These are phyloP conservation scores for Psettodes erumei DNA, from an alignment of 2,113 vertebrate species.

Conservation along the genomic window DNA sequence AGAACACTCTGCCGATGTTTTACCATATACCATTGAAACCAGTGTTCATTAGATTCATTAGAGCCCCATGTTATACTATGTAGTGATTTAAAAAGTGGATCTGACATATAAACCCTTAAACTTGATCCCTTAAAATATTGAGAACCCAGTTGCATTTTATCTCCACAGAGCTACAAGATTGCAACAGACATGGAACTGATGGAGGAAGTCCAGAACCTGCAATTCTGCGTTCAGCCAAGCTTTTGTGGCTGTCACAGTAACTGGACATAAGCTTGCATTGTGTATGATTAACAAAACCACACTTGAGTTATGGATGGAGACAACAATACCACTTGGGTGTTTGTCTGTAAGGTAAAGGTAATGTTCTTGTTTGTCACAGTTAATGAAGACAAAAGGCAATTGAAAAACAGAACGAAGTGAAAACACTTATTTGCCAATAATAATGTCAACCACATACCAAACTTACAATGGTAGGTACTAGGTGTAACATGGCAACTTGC, in stretches of 20 bases:
- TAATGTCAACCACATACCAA: not conserved
- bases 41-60: constrained; percentile 32
- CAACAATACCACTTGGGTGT: constrained; percentile 53
- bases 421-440: constrained; percentile 21
- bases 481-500: not conserved
- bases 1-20: constrained; percentile 29
- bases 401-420: constrained; percentile 10
- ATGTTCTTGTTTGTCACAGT: constrained; percentile 18
- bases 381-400: constrained; percentile 39
- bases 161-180: not conserved
- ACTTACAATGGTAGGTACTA: constrained; percentile 5
- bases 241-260: constrained; percentile 18
- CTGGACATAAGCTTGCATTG: not conserved
- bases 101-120: constrained; percentile 26
- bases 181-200: constrained; percentile 23
- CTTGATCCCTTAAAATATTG: constrained; percentile 4
- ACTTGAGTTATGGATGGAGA: constrained; percentile 23
- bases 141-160: constrained; percentile 1
- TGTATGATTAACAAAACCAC: constrained; percentile 12
- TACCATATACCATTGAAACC: constrained; percentile 38
- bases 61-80: not conserved
- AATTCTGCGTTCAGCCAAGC: not conserved
- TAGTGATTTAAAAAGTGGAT: constrained; percentile 20
- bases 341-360: constrained; percentile 1
- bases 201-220: constrained; percentile 32